Evolutionary conservation across 2,797 vertebrate genomes (phyloP), one percentile per base, ranked within the genome.

Genomic region (Thunnus albacares): DNA sequence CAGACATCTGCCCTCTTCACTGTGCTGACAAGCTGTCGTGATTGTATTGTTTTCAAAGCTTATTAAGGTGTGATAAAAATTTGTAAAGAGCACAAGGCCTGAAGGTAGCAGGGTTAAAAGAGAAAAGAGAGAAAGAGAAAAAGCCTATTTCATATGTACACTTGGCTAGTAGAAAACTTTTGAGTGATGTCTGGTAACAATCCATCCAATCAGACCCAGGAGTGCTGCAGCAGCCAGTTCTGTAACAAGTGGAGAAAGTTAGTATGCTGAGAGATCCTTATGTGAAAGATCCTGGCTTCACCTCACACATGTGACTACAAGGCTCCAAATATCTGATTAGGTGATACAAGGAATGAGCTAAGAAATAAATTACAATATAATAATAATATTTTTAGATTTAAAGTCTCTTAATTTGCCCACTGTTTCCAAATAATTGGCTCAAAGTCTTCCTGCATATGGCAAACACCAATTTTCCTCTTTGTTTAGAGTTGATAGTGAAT

Each of bases 1-100:
- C 55, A 83, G 59, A 77, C 63, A 60, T 66, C 17, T 79, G 22
- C 22, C 60, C 53, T 75, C 65, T 66, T 63, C 56, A 38, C n/a
- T 47, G 24, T 35, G 24, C 56, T 47, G 69, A 73, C 43, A 43
- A 79, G 60, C 61, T 2, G 2, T 14, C 58, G 52, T 10, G 0
- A 67, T 64, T 58, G 5, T 45, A 30, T 60, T 61, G 38, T 66
- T 65, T 80, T 66, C 43, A 57, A 69, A 56, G 75, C 51, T 18
- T 81, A 30, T 64, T 64, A 56, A 65, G 69, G 26, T 13, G 62
- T 43, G 35, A 47, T 49, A 45, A 20, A 30, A 60, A 63, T 68
- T 73, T 73, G 74, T 45, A 62, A 61, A 77, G 57, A 62, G 55
- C 38, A 64, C 49, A 61, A 30, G 15, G 47, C 53, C 59, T 73